phyloP scores from a whole-genome alignment of 2,113 vertebrate genomes.

The Nyctereutes procyonoides region DNA sequence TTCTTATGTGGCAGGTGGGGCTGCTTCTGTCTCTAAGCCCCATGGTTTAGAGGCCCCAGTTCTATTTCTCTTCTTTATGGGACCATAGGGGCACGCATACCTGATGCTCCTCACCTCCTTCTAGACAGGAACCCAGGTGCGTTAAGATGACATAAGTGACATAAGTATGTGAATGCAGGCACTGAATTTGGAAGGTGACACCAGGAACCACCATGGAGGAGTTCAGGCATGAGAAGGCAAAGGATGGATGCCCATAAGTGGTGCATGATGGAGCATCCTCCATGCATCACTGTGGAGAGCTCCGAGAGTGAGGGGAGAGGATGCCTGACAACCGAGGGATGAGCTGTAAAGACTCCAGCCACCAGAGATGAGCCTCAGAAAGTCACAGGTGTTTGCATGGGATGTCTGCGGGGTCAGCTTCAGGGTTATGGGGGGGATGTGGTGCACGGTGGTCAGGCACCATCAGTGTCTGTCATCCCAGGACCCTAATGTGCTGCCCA shows the following conservation, averaged over 20 bases:
- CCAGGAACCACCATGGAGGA: no score
- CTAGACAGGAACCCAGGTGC: no score
- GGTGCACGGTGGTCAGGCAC: no score
- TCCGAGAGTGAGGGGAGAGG: not conserved
- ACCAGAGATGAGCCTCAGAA: not conserved
- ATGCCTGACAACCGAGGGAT: fast-evolving
- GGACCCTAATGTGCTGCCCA: not conserved
- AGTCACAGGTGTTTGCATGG: fast-evolving
- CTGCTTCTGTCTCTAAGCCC: no score
- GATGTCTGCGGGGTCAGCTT: not conserved
- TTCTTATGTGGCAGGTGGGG: not conserved
- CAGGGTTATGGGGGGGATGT: not conserved
- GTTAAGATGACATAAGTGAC: fast-evolving
- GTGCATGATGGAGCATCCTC: not conserved
- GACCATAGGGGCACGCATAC: fast-evolving
- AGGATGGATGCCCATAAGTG: fast-evolving
- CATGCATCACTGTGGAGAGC: not conserved
- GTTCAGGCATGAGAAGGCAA: fast-evolving
- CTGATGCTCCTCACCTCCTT: fast-evolving
- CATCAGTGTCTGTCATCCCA: fast-evolving
- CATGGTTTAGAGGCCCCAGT: fast-evolving
- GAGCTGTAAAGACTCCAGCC: not conserved
- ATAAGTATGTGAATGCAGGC: fast-evolving
- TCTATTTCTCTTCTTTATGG: not conserved
- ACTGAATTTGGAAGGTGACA: not conserved